Conservation (phyloP, 2,113 vertebrate species). For the Holacanthus passer region DNA sequence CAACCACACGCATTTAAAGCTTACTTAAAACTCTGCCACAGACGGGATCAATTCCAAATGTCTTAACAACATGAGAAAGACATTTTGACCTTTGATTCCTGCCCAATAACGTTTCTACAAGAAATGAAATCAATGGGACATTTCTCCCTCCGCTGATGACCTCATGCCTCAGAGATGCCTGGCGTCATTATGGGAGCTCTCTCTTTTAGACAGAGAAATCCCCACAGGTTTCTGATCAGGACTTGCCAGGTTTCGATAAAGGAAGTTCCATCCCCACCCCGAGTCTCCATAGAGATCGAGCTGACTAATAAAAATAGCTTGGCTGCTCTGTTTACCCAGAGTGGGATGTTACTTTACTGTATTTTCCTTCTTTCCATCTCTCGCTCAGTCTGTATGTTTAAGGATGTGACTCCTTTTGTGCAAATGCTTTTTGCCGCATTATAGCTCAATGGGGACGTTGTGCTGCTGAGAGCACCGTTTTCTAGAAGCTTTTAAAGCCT, state of each 20-base stretch:
- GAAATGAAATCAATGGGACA: slow-evolving; percentile 53
- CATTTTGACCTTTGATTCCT: slow-evolving; percentile 41
- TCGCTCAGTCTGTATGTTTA: slow-evolving; percentile 4
- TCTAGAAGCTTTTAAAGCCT: slow-evolving; percentile 8
- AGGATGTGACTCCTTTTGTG: background rate
- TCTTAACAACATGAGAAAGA: slow-evolving; percentile 28
- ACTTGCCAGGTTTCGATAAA: slow-evolving; percentile 84
- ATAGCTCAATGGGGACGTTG: slow-evolving; percentile 1
- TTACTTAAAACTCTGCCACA: background rate
- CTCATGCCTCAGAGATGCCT: slow-evolving; percentile 69
- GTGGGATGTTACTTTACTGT: slow-evolving; percentile 55
- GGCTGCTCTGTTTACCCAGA: slow-evolving; percentile 66
- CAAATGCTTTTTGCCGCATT: background rate
- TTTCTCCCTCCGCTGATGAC: slow-evolving; percentile 57
- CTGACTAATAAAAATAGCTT: slow-evolving; percentile 85
- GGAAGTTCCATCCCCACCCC: slow-evolving; percentile 81
- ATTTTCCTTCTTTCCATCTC: slow-evolving; percentile 48
- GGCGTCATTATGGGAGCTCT: slow-evolving; percentile 73
- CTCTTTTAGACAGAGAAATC: slow-evolving; percentile 68
- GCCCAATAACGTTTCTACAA: slow-evolving; percentile 38
- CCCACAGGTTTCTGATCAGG: slow-evolving; percentile 75
- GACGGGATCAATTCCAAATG: slow-evolving; percentile 30
- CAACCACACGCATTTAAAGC: slow-evolving; percentile 6
- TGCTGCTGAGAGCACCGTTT: background rate
- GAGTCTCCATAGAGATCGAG: slow-evolving; percentile 80